Percentiles rank a stretch among this genome's conserved stretches.
Evolutionary conservation across 2,888 invertebrate species (phyloP).

Genomic region (Zhengitettix transpicula): DNA sequence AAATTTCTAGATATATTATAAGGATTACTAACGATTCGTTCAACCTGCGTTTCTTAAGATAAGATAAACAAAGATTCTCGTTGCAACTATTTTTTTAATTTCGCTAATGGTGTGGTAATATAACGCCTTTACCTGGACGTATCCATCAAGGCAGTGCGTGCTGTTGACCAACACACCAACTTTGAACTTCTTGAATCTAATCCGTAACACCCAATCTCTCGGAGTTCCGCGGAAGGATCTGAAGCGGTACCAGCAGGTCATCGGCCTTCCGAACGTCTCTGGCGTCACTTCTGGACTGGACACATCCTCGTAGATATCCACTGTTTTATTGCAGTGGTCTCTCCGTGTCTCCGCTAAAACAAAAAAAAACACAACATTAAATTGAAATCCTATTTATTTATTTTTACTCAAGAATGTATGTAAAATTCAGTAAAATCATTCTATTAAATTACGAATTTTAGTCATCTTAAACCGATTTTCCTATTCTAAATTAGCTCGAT

Average conservation of each 20-base stretch:
- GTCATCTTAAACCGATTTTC: too few relatives aligned
- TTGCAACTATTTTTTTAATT: background rate
- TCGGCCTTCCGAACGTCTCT: conserved; percentile 65
- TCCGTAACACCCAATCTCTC: conserved; percentile 76
- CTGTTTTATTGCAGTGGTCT: conserved; percentile 86
- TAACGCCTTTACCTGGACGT: conserved; percentile 52
- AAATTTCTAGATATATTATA: too few relatives aligned
- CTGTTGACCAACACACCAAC: conserved; percentile 75
- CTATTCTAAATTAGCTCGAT: too few relatives aligned
- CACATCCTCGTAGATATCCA: conserved; percentile 84
- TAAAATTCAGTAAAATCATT: too few relatives aligned
- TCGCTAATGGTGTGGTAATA: too few relatives aligned
- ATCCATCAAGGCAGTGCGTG: conserved; percentile 75
- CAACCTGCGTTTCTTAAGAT: too few relatives aligned
- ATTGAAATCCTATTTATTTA: too few relatives aligned
- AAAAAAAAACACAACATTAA: too few relatives aligned
- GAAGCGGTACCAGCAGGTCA: conserved; percentile 83
- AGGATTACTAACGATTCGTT: too few relatives aligned
- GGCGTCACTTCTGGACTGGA: conserved; percentile 71
- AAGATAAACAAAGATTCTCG: too few relatives aligned
- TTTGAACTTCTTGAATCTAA: conserved; percentile 85
- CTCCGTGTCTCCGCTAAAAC: conserved; percentile 47
- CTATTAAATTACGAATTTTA: too few relatives aligned
- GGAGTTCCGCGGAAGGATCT: conserved; percentile 73
- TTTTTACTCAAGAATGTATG: too few relatives aligned